A percentile compares a stretch with the other conserved stretches of the same genome.
phyloP scores from a whole-genome alignment of 2,888 invertebrate species.

The Hypena proboscidalis region DNA sequence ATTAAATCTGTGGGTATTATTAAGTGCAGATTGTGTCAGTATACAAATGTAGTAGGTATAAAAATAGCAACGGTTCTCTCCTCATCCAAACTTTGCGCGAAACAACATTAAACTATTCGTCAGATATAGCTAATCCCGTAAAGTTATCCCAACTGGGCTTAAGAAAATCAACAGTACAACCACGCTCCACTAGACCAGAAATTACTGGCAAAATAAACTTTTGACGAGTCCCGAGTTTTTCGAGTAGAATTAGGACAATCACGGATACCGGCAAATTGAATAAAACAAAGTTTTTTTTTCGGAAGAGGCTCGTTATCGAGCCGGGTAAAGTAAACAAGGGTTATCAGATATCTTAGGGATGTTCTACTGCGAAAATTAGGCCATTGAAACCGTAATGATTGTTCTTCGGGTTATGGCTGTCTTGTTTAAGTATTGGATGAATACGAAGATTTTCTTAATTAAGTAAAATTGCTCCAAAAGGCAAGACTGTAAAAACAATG shows the following conservation, averaged over 20 bases:
- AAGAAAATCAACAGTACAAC: not conserved
- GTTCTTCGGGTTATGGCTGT: too few relatives aligned
- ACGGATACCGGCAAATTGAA: conserved; percentile 19
- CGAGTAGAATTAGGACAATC: conserved; percentile 33
- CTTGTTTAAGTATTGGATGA: too few relatives aligned
- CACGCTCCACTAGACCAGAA: conserved; percentile 10
- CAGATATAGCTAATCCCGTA: too few relatives aligned
- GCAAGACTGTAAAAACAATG: too few relatives aligned
- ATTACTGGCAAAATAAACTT: conserved; percentile 17
- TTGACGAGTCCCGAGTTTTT: conserved; percentile 13
- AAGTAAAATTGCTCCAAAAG: too few relatives aligned
- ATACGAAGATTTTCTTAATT: too few relatives aligned
- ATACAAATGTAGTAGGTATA: too few relatives aligned
- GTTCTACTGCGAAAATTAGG: conserved; percentile 1
- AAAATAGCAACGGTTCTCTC: too few relatives aligned
- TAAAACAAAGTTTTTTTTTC: conserved; percentile 20
- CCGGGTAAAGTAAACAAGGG: conserved; percentile 10
- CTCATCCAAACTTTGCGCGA: too few relatives aligned
- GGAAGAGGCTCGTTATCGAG: conserved; percentile 7
- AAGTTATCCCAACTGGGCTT: not conserved
- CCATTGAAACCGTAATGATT: not conserved
- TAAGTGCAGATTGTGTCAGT: too few relatives aligned
- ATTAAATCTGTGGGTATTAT: too few relatives aligned
- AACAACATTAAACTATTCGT: too few relatives aligned
- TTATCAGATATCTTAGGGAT: conserved; percentile 6